A percentile compares a stretch with the other conserved stretches of the same genome.
Evolutionary conservation across 2,797 vertebrate species (phyloP).

Genomic region (Falco biarmicus): DNA sequence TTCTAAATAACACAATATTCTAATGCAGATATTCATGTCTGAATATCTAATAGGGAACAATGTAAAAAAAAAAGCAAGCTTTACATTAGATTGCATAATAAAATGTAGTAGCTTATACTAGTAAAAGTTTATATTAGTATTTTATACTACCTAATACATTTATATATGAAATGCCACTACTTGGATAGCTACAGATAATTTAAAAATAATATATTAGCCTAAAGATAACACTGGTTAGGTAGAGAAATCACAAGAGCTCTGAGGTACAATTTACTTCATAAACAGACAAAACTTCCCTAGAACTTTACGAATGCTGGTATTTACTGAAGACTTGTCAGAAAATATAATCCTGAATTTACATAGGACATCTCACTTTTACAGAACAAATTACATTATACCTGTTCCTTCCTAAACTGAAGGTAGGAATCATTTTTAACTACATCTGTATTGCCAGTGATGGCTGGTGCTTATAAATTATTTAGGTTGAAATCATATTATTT

Average conservation of each 20-base stretch:
- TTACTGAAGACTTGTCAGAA: background rate
- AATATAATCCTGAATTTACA: background rate
- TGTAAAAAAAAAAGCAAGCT: background rate
- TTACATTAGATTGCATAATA: background rate
- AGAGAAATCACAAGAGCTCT: background rate
- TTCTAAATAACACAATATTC: background rate
- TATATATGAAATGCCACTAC: background rate
- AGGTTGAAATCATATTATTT: background rate
- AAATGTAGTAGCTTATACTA: background rate
- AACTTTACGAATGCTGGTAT: background rate
- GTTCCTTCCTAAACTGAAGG: background rate
- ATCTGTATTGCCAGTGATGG: background rate
- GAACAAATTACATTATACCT: background rate
- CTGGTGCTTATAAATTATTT: constrained; percentile 1
- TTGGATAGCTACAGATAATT: background rate
- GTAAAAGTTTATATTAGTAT: background rate
- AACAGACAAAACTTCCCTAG: background rate
- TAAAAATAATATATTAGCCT: background rate
- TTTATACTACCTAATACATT: background rate
- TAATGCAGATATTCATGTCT: background rate
- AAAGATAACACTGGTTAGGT: background rate
- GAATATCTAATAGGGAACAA: background rate
- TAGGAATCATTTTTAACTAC: background rate
- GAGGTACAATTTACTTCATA: background rate
- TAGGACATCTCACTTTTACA: background rate